These are phyloP conservation scores for Lipophrys pholis DNA, from an alignment of 2,113 vertebrate species.

Conservation along the genomic window DNA sequence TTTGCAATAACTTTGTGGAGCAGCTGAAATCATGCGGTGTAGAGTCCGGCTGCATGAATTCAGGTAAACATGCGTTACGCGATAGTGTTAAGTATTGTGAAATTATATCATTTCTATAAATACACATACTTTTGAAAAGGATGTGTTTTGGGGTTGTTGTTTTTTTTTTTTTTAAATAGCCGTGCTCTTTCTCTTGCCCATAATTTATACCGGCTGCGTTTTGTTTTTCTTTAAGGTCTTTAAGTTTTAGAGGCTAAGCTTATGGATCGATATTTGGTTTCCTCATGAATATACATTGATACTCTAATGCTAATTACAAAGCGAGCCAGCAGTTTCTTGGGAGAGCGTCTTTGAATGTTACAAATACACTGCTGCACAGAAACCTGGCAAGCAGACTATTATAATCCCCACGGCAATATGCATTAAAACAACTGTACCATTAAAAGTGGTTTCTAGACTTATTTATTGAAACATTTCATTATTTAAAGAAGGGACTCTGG, in stretches of 20 bases:
- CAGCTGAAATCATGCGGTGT: too few relatives aligned
- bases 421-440: constrained; percentile 38
- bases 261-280: constrained; percentile 49
- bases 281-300: constrained; percentile 42
- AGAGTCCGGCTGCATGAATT: too few relatives aligned
- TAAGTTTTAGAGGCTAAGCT: constrained; percentile 31
- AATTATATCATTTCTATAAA: too few relatives aligned
- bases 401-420: constrained; percentile 31
- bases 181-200: too few relatives aligned
- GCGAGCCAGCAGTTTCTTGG: constrained; percentile 26
- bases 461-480: constrained; percentile 61
- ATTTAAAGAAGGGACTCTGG: constrained; percentile 43
- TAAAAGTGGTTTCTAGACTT: constrained; percentile 42
- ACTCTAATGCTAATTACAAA: constrained; percentile 46
- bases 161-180: too few relatives aligned
- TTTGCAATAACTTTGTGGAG: too few relatives aligned
- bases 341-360: constrained; percentile 33
- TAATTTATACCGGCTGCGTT: too few relatives aligned
- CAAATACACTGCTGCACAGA: constrained; percentile 40
- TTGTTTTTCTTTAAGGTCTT: too few relatives aligned
- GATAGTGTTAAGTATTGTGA: too few relatives aligned
- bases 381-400: constrained; percentile 30
- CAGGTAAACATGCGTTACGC: too few relatives aligned
- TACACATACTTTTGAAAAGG: too few relatives aligned
- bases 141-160: too few relatives aligned